These are phyloP conservation scores for Cosmia pyralina DNA, from an alignment of 2,888 invertebrate species.

Conservation along the genomic window DNA sequence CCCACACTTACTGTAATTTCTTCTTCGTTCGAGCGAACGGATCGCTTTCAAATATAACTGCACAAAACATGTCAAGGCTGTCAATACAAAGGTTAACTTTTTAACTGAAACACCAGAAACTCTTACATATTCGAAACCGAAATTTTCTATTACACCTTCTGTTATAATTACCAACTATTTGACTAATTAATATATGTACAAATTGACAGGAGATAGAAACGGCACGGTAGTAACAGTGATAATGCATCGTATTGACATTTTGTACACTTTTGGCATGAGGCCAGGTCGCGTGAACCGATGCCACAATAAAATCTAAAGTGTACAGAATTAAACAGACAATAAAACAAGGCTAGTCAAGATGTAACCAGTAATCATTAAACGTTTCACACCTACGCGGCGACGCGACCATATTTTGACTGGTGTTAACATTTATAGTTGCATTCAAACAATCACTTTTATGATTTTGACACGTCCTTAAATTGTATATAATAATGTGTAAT, in stretches of 20 bases:
- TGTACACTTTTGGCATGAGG: conserved; percentile 80
- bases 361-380: conserved; percentile 72
- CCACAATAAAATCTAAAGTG: conserved; percentile 83
- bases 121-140: conserved; percentile 6
- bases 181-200: conserved; percentile 37
- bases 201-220: conserved; percentile 69
- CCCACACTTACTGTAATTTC: conserved; percentile 73
- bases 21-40: conserved; percentile 62
- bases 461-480: conserved; percentile 5
- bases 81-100: conserved; percentile 65
- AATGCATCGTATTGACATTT: conserved; percentile 89
- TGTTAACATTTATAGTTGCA: conserved; percentile 16
- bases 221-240: conserved; percentile 78
- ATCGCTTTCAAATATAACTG: conserved; percentile 76
- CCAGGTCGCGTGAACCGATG: conserved; percentile 81
- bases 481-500: too few relatives aligned
- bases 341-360: conserved; percentile 73
- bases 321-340: conserved; percentile 83
- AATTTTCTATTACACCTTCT: conserved; percentile 6
- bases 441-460: conserved; percentile 6
- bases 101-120: conserved; percentile 47
- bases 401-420: conserved; percentile 16
- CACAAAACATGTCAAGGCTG: conserved; percentile 81
- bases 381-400: conserved; percentile 51
- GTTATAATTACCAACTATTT: conserved; percentile 22